Base-by-base conservation (phyloP, 2,888 invertebrate species). In the Amblyjoppa proteus region DNA sequence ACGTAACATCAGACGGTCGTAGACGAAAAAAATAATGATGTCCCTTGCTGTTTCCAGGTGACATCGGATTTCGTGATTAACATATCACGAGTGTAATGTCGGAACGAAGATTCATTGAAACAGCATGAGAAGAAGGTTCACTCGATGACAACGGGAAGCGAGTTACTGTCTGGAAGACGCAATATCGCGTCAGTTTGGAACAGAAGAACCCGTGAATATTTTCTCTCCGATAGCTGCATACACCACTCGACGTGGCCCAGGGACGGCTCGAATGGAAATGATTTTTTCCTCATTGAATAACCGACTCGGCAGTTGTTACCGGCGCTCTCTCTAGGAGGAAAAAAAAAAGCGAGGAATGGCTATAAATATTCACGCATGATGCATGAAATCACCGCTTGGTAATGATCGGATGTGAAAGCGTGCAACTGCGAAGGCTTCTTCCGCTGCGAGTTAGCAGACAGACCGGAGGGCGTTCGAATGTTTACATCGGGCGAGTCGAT, bases 351-450 rank as follows among this genome's bases (percentile, higher is more conserved):
- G 68, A 45, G 7, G 64, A 58, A 69, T 68, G 58, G 77, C 80
- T 83, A 83, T 85, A 85, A 88, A 87, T 88, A 88, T 88, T 88
- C 87, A 87, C 49, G 53, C 68, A 31, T 53, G 81, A 45, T 81
- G 69, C 76, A 81, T 76, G 49, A 71, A 58, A 58, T 51, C 71
- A 71, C 45, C 28, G 58, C 77, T 38, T 76, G 41, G 73, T 85
- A 85, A 87, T 85, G 78, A 86, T 86, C 66, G 70, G 81, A 73
- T 38, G 71, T 61, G 70, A 71, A 61, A 76, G 68, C 66, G 41
- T 38, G 58, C 78, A 64, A 77, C 25, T 75, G 68, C 34, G 58
- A 58, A 58, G 28, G 28, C 13, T 58, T 58, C 58, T 53, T 53
- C 53, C n/a, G 53, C 41, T 20, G 68, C 20, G 76, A 69, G 68